Evolutionary conservation across 2,888 invertebrate species (phyloP).

Genomic region (Tolmerus cingulatus): DNA sequence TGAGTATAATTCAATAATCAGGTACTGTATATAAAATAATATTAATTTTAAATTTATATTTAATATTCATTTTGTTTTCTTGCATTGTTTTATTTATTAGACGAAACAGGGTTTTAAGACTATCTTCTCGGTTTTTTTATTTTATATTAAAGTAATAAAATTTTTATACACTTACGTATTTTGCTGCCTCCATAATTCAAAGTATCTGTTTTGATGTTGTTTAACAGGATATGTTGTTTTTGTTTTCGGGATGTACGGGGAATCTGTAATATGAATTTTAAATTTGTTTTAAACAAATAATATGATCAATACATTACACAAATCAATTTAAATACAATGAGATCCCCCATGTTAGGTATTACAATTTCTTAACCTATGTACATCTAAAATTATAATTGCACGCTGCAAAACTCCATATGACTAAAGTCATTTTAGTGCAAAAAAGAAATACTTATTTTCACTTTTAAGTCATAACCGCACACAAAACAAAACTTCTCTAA

Average conservation of each 20-base stretch:
- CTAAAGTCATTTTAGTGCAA: too few relatives aligned
- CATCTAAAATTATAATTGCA: too few relatives aligned
- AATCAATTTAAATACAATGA: not conserved
- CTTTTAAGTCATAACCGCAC: too few relatives aligned
- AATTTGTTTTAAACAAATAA: not conserved
- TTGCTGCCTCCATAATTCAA: not conserved
- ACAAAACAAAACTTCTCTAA: too few relatives aligned
- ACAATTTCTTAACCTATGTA: too few relatives aligned
- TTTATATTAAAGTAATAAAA: not conserved
- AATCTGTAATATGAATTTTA: not conserved
- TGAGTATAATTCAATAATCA: too few relatives aligned
- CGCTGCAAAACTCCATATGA: too few relatives aligned
- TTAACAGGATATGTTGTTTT: not conserved
- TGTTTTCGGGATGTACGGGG: not conserved
- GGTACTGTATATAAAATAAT: not conserved
- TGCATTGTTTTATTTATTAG: not conserved
- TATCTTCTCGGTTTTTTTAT: not conserved
- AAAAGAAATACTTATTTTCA: too few relatives aligned
- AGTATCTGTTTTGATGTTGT: not conserved
- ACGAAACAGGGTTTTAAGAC: conserved; percentile 11
- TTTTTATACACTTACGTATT: not conserved
- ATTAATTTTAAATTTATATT: too few relatives aligned
- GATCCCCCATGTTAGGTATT: too few relatives aligned
- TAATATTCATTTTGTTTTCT: not conserved
- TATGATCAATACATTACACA: too few relatives aligned